A percentile compares a stretch with the other conserved stretches of the same genome.
phyloP scores from a whole-genome alignment of 1,140 invertebrate species.

The Stegodyphus mimosarum region DNA sequence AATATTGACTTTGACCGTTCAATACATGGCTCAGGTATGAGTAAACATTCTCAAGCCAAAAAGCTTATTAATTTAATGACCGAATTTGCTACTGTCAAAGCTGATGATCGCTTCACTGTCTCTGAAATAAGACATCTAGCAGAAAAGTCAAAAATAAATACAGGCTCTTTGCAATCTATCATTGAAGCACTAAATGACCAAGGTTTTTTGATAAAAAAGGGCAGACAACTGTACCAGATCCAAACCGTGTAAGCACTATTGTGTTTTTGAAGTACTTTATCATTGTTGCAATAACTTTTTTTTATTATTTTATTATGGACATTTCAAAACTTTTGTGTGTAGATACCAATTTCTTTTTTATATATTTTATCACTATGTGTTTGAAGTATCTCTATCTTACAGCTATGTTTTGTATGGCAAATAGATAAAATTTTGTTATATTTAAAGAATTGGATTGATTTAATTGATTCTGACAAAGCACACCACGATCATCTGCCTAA shows the following conservation, averaged over 20 bases:
- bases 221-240: constrained; percentile 81
- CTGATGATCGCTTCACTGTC: constrained; percentile 79
- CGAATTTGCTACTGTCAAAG: constrained; percentile 73
- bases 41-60: constrained; percentile 77
- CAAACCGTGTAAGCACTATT: constrained; percentile 34
- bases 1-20: constrained; percentile 77
- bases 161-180: constrained; percentile 74
- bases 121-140: constrained; percentile 81
- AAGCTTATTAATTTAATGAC: constrained; percentile 80
- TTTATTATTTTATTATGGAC: background rate
- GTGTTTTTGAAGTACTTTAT: background rate
- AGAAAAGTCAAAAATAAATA: constrained; percentile 73
- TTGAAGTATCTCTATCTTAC: background rate
- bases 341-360: too few species aligned
- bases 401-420: background rate
- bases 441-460: too few species aligned
- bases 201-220: constrained; percentile 86
- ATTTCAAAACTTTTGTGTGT: background rate
- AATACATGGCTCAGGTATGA: constrained; percentile 79
- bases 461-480: too few species aligned
- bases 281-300: background rate
- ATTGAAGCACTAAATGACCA: constrained; percentile 84
- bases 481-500: too few species aligned
- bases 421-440: too few species aligned
- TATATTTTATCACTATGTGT: background rate